Percentiles rank a stretch among this genome's conserved stretches.
Evolutionary conservation across 1,140 invertebrate species (phyloP).

Genomic region (Zaprionus nigranus): DNA sequence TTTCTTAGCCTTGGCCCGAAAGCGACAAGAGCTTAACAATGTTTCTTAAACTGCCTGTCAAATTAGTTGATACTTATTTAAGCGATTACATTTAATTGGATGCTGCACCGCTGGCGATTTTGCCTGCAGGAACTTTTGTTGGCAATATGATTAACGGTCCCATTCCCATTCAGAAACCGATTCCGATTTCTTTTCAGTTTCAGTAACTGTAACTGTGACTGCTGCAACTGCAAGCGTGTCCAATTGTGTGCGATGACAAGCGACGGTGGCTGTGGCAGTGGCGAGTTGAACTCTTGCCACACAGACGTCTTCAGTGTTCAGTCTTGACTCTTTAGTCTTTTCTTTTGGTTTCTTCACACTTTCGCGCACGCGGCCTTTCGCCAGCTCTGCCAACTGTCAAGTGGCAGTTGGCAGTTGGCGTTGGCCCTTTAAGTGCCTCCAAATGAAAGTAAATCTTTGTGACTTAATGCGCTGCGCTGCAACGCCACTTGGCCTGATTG

Average conservation of each 20-base stretch:
- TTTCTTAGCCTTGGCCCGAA: constrained; percentile 2
- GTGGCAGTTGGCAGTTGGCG: constrained; percentile 39
- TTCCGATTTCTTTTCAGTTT: constrained; percentile 18
- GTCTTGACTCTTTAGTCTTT: background rate
- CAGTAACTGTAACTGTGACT: background rate
- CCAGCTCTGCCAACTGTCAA: constrained; percentile 52
- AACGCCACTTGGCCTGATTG: constrained; percentile 63
- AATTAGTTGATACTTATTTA: background rate
- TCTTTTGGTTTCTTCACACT: constrained; percentile 12
- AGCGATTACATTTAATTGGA: constrained; percentile 22
- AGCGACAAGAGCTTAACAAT: background rate
- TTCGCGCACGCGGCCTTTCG: constrained; percentile 6
- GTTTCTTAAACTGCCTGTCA: constrained; percentile 10
- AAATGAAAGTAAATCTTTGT: constrained; percentile 78
- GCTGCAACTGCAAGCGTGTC: background rate
- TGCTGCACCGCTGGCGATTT: constrained; percentile 8
- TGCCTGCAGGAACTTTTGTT: background rate
- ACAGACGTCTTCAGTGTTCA: background rate
- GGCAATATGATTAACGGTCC: constrained; percentile 8
- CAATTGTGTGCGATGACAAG: constrained; percentile 4
- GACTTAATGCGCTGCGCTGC: constrained; percentile 37
- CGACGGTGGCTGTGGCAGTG: background rate
- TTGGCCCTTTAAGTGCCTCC: constrained; percentile 64
- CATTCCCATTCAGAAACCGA: background rate
- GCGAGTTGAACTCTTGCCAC: constrained; percentile 8